A percentile compares a stretch with the other conserved stretches of the same genome.
phyloP scores from a whole-genome alignment of 1,140 invertebrate genomes.

The Drosophila simulans region DNA sequence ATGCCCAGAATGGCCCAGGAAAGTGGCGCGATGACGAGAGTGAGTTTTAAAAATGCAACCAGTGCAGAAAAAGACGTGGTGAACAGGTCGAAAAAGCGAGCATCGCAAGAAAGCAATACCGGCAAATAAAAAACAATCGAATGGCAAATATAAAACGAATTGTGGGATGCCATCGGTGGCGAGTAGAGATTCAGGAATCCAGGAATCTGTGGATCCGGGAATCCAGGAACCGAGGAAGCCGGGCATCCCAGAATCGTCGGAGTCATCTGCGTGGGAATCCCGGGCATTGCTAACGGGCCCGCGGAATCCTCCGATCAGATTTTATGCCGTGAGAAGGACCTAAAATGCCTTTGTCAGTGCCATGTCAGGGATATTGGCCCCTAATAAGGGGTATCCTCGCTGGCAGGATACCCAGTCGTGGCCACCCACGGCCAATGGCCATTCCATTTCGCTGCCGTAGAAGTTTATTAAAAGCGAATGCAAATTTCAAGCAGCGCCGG shows the following conservation, averaged over 20 bases:
- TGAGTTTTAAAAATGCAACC: conserved; percentile 57
- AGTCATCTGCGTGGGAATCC: conserved; percentile 28
- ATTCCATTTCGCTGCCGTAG: conserved; percentile 12
- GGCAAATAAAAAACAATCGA: conserved; percentile 57
- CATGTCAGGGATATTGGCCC: conserved; percentile 51
- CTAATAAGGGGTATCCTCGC: conserved; percentile 8
- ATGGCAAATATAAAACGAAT: conserved; percentile 60
- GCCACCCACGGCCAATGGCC: background rate
- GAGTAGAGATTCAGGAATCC: background rate
- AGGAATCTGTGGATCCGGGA: background rate
- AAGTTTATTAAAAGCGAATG: conserved; percentile 76
- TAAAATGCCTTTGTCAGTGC: conserved; percentile 51
- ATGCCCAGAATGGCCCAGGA: background rate
- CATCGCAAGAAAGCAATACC: conserved; percentile 30
- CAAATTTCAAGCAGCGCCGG: conserved; percentile 61
- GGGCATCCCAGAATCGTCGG: background rate
- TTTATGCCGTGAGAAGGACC: background rate
- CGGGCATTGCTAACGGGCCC: conserved; percentile 20
- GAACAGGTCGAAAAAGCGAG: conserved; percentile 8
- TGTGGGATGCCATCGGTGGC: conserved; percentile 37
- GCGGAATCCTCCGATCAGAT: conserved; percentile 5
- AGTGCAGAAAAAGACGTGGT: conserved; percentile 37
- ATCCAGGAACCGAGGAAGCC: background rate
- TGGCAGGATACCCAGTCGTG: too few relatives aligned
- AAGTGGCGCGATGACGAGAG: conserved; percentile 7